A percentile compares a stretch with the other conserved stretches of the same genome.
These are phyloP conservation scores for Alectura lathami DNA, from an alignment of 2,113 vertebrate genomes.

Conservation along the genomic window DNA sequence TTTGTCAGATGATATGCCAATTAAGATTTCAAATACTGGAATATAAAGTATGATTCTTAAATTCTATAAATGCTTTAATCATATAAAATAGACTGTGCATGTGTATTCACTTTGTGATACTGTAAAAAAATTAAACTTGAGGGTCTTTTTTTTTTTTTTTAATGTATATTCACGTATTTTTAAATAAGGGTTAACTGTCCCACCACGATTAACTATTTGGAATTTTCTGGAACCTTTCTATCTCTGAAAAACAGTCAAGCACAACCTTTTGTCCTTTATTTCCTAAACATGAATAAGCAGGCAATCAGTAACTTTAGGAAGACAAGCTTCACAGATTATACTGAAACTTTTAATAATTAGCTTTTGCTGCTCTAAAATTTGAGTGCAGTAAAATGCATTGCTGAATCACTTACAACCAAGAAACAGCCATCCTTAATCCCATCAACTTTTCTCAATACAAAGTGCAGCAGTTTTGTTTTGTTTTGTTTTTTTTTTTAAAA, in stretches of 20 bases:
- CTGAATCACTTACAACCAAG: neutral
- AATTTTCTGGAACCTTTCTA: slow-evolving; percentile 5
- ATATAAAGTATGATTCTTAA: neutral
- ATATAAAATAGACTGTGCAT: neutral
- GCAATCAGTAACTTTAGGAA: neutral
- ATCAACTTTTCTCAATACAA: neutral
- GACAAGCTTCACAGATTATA: neutral
- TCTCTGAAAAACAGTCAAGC: slow-evolving; percentile 13
- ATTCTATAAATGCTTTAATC: neutral
- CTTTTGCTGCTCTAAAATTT: neutral
- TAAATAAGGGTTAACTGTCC: neutral
- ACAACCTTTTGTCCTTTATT: slow-evolving; percentile 3
- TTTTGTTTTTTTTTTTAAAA: neutral
- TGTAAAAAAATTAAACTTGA: slow-evolving; percentile 1
- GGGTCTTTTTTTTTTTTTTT: neutral
- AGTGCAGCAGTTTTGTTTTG: slow-evolving; percentile 31
- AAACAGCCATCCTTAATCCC: neutral
- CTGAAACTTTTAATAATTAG: neutral
- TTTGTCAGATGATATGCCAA: neutral
- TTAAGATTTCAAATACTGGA: neutral
- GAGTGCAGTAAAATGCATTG: neutral
- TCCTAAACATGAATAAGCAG: neutral
- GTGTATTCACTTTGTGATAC: slow-evolving; percentile 1
- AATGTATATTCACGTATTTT: no score
- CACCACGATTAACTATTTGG: neutral